phyloP scores from a whole-genome alignment of 2,797 vertebrate genomes.

The Syngnathus acus region DNA sequence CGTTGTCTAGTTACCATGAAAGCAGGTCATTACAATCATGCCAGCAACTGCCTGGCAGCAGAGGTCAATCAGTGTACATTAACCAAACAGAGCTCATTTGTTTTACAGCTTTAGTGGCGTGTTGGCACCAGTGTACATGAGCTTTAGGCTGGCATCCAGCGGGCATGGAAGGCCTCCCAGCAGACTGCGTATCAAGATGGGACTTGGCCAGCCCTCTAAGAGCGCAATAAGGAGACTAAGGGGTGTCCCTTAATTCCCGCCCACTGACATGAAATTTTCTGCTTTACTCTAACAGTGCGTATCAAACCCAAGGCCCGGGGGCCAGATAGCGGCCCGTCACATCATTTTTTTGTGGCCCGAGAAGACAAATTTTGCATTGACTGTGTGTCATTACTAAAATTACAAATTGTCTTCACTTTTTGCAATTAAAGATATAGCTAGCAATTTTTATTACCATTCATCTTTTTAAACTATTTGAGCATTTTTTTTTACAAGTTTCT shows the following conservation, averaged over 20 bases:
- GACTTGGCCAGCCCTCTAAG: slow-evolving; percentile 38
- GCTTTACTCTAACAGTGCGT: not conserved
- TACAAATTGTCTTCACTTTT: too few species aligned
- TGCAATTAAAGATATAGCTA: too few species aligned
- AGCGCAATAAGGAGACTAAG: slow-evolving; percentile 26
- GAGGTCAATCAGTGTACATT: slow-evolving; percentile 64
- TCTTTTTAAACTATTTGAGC: too few species aligned
- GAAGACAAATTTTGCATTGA: too few species aligned
- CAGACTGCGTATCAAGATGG: slow-evolving; percentile 34
- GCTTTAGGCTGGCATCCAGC: slow-evolving; percentile 64
- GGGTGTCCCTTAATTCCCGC: slow-evolving; percentile 12
- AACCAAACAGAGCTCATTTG: slow-evolving; percentile 68
- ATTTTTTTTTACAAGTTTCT: too few species aligned
- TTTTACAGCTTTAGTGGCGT: slow-evolving; percentile 65
- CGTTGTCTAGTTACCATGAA: slow-evolving; percentile 45
- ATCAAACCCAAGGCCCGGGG: too few species aligned
- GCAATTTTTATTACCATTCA: too few species aligned
- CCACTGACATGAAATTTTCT: slow-evolving; percentile 20
- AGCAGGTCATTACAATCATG: slow-evolving; percentile 58
- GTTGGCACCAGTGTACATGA: slow-evolving; percentile 52
- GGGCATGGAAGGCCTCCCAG: slow-evolving; percentile 47
- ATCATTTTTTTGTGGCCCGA: too few species aligned
- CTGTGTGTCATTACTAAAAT: too few species aligned
- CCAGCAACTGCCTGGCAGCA: slow-evolving; percentile 61
- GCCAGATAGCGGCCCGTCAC: too few species aligned